Conservation (phyloP, 2,113 vertebrate species). For the Alethe castanea region DNA sequence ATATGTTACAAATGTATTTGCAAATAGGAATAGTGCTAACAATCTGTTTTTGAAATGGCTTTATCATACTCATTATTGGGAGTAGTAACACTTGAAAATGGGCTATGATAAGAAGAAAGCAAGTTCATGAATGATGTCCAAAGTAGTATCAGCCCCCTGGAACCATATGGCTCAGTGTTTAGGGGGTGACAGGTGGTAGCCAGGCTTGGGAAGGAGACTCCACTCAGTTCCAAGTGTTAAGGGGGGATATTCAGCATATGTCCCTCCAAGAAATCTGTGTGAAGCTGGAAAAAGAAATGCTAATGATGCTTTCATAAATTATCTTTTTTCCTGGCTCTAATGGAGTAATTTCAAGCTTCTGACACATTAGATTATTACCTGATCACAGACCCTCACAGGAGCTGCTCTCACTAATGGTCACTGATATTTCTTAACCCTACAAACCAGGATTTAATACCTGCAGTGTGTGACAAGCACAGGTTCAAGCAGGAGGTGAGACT, state of each 20-base stretch:
- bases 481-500: neutral
- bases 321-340: neutral
- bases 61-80: neutral
- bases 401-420: neutral
- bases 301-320: neutral
- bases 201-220: neutral
- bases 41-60: neutral
- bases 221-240: neutral
- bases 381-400: neutral
- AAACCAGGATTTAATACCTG: neutral
- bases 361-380: neutral
- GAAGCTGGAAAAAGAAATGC: neutral
- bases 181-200: neutral
- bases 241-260: neutral
- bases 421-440: neutral
- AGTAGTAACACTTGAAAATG: neutral
- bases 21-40: neutral
- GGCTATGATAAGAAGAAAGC: neutral
- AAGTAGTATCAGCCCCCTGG: neutral
- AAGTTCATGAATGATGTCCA: neutral
- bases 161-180: conserved; percentile 8
- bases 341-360: neutral
- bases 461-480: neutral
- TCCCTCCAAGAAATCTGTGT: neutral
- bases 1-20: neutral